Base-by-base conservation (phyloP, 2,113 vertebrate genomes). In the Pterocles gutturalis region DNA sequence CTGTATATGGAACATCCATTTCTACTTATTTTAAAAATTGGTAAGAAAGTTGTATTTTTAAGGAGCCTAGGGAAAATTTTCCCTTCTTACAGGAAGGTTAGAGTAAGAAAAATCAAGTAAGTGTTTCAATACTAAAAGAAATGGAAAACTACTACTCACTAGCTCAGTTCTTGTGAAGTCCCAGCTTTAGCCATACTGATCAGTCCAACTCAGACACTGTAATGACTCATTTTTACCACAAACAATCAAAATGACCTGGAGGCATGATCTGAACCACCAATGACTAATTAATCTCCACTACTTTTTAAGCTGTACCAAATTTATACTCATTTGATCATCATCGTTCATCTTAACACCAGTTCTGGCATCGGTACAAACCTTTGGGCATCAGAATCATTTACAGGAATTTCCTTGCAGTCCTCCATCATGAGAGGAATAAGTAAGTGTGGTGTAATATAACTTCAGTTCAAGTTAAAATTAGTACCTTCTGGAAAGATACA, bases 11-110 rank as follows among this genome's bases (percentile, higher is more conserved):
- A 97, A 83, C 29, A 93, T 54, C 34, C 19, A 19, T 75, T 90
- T 86, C 81, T 83, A 83, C 69, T 92, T 48, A 71, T 29, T 91
- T 91, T 43, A 78, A 90, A 96, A 92, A 61, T 29, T 73, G 89
- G 22, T 15, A 51, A 46, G 54, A 79, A 95, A 83, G n/a, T 53
- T 66, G 31, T n/a, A 41, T 67, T 97, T 97, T 94, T 89, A 62
- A 92, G 49, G 18, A 69, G 51, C 7, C 22, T n/a, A 55, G 28
- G 65, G 41, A 38, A 83, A 86, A 22, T n/a, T 38, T 41, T 43
- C 19, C 26, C 38, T 45, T 86, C 60, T 85, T 77, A 87, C 18
- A 76, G 69, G 41, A 93, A 48, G 34, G 70, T 38, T 34, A 73
- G 36, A 92, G 25, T 9, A 69, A 76, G 61, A 91, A 83, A 83